Conservation (phyloP, 2,797 vertebrate genomes). For the Arrhamphus sclerolepis region DNA sequence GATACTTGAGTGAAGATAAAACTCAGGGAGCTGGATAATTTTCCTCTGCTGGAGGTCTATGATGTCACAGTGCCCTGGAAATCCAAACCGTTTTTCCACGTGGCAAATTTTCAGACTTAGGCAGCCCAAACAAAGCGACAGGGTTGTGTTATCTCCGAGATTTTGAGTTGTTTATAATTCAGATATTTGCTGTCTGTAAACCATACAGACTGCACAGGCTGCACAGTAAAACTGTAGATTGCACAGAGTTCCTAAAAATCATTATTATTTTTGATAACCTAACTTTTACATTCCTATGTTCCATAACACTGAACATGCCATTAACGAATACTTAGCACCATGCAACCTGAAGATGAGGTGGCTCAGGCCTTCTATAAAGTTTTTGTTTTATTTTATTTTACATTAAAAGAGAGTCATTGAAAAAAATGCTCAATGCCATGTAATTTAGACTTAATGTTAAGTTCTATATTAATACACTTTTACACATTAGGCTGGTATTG, state of each 20-base stretch:
- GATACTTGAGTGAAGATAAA: no score
- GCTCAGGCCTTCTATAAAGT: constrained; percentile 60
- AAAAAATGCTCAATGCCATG: constrained; percentile 33
- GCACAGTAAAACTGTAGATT: constrained; percentile 64
- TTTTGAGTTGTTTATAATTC: constrained; percentile 26
- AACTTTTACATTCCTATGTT: constrained; percentile 79
- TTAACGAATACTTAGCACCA: constrained; percentile 82
- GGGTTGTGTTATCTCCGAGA: no score
- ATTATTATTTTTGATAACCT: constrained; percentile 67
- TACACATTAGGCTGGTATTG: constrained; percentile 61
- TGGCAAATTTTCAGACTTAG: no score
- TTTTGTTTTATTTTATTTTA: constrained; percentile 32
- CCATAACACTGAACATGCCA: constrained; percentile 81
- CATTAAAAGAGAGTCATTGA: constrained; percentile 52
- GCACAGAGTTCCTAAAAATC: constrained; percentile 70
- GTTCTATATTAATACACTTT: constrained; percentile 37
- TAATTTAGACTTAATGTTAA: constrained; percentile 35
- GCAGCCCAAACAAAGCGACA: no score
- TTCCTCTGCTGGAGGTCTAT: no score
- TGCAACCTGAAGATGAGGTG: constrained; percentile 80
- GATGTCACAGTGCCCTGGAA: no score
- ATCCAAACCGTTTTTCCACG: no score
- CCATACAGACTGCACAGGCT: constrained; percentile 69
- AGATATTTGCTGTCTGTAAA: constrained; percentile 64
- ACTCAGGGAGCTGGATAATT: no score